Evolutionary conservation across 1,140 invertebrate genomes (phyloP).

Genomic region (Temnothorax longispinosus): DNA sequence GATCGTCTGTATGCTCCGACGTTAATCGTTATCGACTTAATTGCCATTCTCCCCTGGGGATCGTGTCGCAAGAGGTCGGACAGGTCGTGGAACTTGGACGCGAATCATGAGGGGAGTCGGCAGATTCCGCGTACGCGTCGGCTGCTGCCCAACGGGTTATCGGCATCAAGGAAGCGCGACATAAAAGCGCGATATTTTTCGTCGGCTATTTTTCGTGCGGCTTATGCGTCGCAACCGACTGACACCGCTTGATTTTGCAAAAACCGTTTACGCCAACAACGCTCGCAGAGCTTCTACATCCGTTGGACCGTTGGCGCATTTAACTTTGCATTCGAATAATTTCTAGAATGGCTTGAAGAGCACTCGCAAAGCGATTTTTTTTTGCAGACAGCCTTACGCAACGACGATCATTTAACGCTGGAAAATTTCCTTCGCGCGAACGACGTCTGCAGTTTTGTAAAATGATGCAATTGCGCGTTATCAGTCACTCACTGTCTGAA

Average conservation of each 20-base stretch:
- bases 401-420: slow-evolving; percentile 1
- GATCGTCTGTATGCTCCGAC: not conserved
- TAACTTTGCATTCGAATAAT: slow-evolving; percentile 20
- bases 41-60: slow-evolving; percentile 81
- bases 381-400: not conserved
- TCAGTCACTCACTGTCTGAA: slow-evolving; percentile 11
- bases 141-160: slow-evolving; percentile 5
- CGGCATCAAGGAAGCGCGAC: slow-evolving; percentile 26
- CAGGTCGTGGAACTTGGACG: slow-evolving; percentile 75
- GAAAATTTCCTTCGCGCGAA: slow-evolving; percentile 44
- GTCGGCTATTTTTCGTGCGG: not conserved
- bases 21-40: slow-evolving; percentile 78
- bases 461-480: slow-evolving; percentile 30
- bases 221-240: not conserved
- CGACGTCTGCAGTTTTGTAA: not conserved
- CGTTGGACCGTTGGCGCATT: not conserved
- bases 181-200: slow-evolving; percentile 7
- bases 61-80: slow-evolving; percentile 77
- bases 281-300: no score
- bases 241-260: not conserved
- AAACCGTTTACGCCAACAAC: not conserved
- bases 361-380: not conserved
- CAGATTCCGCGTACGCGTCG: slow-evolving; percentile 57
- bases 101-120: slow-evolving; percentile 69
- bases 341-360: not conserved